Percentiles rank a stretch among this genome's conserved stretches.
Evolutionary conservation across 2,113 vertebrate genomes (phyloP).

Genomic region (Mus spicilegus): DNA sequence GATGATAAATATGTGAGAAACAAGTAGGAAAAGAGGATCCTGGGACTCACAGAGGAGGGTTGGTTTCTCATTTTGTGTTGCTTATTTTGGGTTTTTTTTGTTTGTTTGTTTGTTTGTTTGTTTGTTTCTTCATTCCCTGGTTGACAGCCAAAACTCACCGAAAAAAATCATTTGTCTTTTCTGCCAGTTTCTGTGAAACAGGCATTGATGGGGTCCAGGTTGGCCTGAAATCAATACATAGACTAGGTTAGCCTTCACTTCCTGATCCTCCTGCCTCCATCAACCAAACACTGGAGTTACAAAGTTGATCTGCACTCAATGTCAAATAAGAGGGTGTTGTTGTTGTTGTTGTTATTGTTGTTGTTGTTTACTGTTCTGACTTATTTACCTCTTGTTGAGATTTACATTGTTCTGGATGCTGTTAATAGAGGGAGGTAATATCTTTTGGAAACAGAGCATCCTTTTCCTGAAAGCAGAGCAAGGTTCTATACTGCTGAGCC

Average conservation of each 20-base stretch:
- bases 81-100: not conserved
- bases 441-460: conserved; percentile 97
- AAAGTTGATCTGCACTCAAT: not conserved
- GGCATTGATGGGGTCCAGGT: too few species aligned
- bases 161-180: not conserved
- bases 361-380: not conserved
- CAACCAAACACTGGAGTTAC: not conserved
- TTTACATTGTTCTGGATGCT: conserved; percentile 72
- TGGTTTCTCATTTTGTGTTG: not conserved
- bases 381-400: not conserved
- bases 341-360: too few species aligned
- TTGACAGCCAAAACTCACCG: not conserved
- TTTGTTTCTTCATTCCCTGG: not conserved
- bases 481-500: conserved; percentile 98
- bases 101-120: not conserved
- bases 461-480: conserved; percentile 95
- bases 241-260: too few species aligned
- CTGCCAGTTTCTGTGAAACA: not conserved
- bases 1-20: not conserved
- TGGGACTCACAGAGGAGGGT: too few species aligned
- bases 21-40: not conserved
- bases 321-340: not conserved
- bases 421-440: conserved; percentile 85
- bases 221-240: not conserved
- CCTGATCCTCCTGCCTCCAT: not conserved